Evolutionary conservation across 1,140 invertebrate genomes (phyloP).

Genomic region (Hylaeus volcanicus): DNA sequence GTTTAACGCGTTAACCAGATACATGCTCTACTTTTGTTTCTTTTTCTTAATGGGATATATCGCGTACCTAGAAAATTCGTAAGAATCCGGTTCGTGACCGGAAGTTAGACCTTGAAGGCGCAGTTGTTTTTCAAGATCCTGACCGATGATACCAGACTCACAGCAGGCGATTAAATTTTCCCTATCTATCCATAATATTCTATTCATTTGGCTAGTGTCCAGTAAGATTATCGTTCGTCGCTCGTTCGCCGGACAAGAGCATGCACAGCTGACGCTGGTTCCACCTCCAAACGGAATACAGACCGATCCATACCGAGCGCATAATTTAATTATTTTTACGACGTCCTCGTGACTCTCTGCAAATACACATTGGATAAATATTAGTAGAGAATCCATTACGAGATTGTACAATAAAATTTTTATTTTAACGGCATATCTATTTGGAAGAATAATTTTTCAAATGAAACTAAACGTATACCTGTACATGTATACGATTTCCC

Average conservation of each 20-base stretch:
- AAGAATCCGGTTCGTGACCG: slow-evolving; percentile 98
- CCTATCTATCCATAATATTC: slow-evolving; percentile 96
- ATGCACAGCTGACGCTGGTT: slow-evolving; percentile 95
- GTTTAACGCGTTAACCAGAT: no score
- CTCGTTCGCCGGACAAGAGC: slow-evolving; percentile 92
- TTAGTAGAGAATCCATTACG: neutral
- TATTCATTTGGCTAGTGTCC: slow-evolving; percentile 98
- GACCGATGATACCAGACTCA: slow-evolving; percentile 96
- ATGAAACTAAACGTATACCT: no score
- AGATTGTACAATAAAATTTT: neutral
- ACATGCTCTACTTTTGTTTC: no score
- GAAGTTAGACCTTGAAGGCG: slow-evolving; percentile 87
- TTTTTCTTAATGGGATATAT: neutral
- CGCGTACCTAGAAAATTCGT: slow-evolving; percentile 93
- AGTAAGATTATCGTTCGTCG: slow-evolving; percentile 91
- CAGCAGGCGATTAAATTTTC: slow-evolving; percentile 92
- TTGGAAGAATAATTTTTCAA: no score
- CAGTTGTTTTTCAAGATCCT: slow-evolving; percentile 93
- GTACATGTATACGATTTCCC: no score
- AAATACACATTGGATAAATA: slow-evolving; percentile 13
- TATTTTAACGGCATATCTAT: no score
- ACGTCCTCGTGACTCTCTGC: slow-evolving; percentile 89
- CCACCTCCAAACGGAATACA: slow-evolving; percentile 98
- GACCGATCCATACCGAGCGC: slow-evolving; percentile 88
- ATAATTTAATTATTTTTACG: slow-evolving; percentile 89